A percentile compares a stretch with the other conserved stretches of the same genome.
Conservation (phyloP, 2,888 invertebrate species). For the Agonopterix arenella region DNA sequence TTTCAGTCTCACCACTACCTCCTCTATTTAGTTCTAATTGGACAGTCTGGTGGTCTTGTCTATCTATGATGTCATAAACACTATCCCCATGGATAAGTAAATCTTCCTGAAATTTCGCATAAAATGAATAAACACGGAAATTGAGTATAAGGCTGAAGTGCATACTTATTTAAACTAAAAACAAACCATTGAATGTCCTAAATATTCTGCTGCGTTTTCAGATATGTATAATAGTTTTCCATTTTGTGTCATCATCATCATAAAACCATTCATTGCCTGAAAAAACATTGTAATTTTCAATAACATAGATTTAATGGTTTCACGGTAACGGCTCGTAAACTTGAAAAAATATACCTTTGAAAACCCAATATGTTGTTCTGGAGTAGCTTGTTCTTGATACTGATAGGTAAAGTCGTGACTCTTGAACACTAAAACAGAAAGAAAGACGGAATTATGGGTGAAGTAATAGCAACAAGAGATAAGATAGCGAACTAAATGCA, state of each 20-base stretch:
- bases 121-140: neutral
- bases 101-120: constrained; percentile 88
- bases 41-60: constrained; percentile 97
- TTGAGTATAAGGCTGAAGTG: no score
- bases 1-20: constrained; percentile 68
- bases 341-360: constrained; percentile 83
- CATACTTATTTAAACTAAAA: no score
- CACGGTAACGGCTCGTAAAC: constrained; percentile 44
- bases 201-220: constrained; percentile 98
- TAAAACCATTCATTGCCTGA: constrained; percentile 97
- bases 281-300: constrained; percentile 60
- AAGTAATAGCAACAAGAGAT: constrained; percentile 66
- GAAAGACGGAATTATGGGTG: constrained; percentile 72
- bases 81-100: constrained; percentile 98
- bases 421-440: constrained; percentile 90
- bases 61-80: constrained; percentile 99
- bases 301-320: constrained; percentile 32
- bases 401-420: constrained; percentile 82
- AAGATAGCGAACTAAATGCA: constrained; percentile 73
- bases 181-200: constrained; percentile 97
- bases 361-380: constrained; percentile 93
- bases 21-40: constrained; percentile 91
- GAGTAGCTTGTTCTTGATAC: constrained; percentile 81
- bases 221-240: constrained; percentile 98
- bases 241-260: constrained; percentile 98